Base-by-base conservation (phyloP, 2,888 invertebrate genomes). In the Chymomyza procnemis region DNA sequence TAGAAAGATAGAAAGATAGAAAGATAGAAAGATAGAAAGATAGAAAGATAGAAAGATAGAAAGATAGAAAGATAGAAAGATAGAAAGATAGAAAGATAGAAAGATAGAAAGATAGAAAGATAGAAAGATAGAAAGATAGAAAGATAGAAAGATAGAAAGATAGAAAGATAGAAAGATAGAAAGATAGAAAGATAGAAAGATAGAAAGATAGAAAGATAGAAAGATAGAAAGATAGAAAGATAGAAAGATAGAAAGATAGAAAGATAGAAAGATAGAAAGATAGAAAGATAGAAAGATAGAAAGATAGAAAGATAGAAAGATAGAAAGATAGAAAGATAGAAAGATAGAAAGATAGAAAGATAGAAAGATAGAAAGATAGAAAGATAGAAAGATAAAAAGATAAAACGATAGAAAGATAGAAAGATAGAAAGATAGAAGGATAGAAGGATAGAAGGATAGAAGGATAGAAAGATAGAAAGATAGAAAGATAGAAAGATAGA, bases 391-490 rank as follows among this genome's bases (percentile, higher is more conserved):
- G 50, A 30, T 30, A 30, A 16, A 54, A 54, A 54, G 52, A 50
- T 21, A 6, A 4, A 30, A 52, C 55, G 62, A 62, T 22, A 62
- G 54, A 62, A 52, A 62, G 62, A 52, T 52, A 56, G 54, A 62
- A 26, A 62, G 62, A 34, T 14, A 26, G 34, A 30, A 59, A 19
- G 59, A 59, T 18, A 59, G 21, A 59, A 21, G 34, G 52, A 62
- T n/a, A 61, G 48, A 61, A 19, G 30, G 57, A 57, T 60, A 60
- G 16, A 60, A 47, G 47, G 46, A 60, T 60, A 60, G 47, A 52
- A 52, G 54, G 47, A 50, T 47, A 61, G 22, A 61, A 52, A 61
- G 47, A 52, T 47, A 61, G 21, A 61, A 52, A 61, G 50, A 61
- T 47, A 61, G 16, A 52, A 52, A 61, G 22, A 54, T 18, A 52